Evolutionary conservation across 2,797 vertebrate species (phyloP).

Genomic region (Scarus forsteni): DNA sequence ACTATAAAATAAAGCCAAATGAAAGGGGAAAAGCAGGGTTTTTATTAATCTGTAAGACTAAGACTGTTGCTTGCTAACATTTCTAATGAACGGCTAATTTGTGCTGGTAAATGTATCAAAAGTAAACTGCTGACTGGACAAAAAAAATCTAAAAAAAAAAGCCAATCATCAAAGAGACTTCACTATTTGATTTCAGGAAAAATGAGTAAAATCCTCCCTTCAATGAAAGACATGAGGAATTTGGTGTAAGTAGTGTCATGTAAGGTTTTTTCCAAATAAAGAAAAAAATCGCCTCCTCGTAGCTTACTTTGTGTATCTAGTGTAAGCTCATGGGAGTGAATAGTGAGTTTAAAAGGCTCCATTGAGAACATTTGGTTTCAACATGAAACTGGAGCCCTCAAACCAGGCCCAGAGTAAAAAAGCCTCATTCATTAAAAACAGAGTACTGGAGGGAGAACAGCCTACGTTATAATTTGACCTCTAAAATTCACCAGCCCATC

Average conservation of each 20-base stretch:
- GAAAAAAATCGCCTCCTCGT: not conserved
- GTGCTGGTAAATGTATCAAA: too few species aligned
- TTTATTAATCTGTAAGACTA: too few species aligned
- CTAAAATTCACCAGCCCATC: constrained; percentile 69
- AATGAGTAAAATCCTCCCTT: too few species aligned
- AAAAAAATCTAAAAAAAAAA: too few species aligned
- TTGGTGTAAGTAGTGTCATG: not conserved
- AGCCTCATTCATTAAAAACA: constrained; percentile 68
- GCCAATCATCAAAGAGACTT: too few species aligned
- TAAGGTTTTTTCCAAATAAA: not conserved
- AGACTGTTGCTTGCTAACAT: too few species aligned
- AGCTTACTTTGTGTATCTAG: constrained; percentile 7
- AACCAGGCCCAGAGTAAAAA: constrained; percentile 53
- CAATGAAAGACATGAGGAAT: too few species aligned
- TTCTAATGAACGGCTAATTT: too few species aligned
- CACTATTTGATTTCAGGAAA: too few species aligned
- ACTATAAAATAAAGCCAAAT: too few species aligned
- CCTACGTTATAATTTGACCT: constrained; percentile 69
- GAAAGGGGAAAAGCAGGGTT: too few species aligned
- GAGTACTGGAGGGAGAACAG: constrained; percentile 41
- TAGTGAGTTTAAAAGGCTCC: constrained; percentile 49
- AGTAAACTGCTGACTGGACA: too few species aligned
- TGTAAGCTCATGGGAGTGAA: constrained; percentile 11
- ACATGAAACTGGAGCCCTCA: constrained; percentile 61
- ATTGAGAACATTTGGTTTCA: constrained; percentile 67